Evolutionary conservation across 1,140 invertebrate genomes (phyloP).

Genomic region (Pissodes strobi): DNA sequence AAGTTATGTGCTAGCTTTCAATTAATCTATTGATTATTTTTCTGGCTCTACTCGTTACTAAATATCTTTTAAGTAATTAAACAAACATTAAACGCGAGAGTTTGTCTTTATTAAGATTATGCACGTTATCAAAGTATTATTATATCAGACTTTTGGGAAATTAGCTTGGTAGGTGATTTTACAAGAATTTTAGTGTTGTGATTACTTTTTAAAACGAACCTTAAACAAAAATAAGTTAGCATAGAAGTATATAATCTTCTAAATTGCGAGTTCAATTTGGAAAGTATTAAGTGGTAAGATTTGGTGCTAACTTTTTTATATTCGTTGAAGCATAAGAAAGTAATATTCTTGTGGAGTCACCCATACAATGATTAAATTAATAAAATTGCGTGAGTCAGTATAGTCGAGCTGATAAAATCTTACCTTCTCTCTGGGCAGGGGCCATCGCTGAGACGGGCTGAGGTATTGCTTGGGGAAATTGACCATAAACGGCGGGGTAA

Average conservation of each 20-base stretch:
- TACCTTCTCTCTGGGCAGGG: slow-evolving; percentile 93
- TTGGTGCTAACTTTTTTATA: too few relatives aligned
- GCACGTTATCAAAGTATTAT: slow-evolving; percentile 31
- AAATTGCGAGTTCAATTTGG: too few relatives aligned
- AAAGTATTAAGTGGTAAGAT: too few relatives aligned
- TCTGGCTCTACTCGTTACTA: too few relatives aligned
- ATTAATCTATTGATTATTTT: too few relatives aligned
- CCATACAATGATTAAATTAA: slow-evolving; percentile 1
- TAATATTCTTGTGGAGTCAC: neutral
- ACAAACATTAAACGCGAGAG: too few relatives aligned
- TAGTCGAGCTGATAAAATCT: slow-evolving; percentile 57
- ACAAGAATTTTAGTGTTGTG: slow-evolving; percentile 11
- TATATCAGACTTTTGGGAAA: slow-evolving; percentile 36
- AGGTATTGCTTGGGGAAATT: slow-evolving; percentile 93
- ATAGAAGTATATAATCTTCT: too few relatives aligned
- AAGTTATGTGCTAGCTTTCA: too few relatives aligned
- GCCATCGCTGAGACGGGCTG: slow-evolving; percentile 89
- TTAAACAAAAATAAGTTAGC: too few relatives aligned
- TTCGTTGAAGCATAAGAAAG: too few relatives aligned
- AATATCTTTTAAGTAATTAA: too few relatives aligned
- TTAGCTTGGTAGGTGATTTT: slow-evolving; percentile 24
- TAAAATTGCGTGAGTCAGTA: neutral
- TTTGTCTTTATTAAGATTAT: slow-evolving; percentile 19
- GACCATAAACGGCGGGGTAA: slow-evolving; percentile 92
- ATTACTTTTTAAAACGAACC: too few relatives aligned